phyloP scores from a whole-genome alignment of 2,797 vertebrate species.

The Oreochromis grahami region DNA sequence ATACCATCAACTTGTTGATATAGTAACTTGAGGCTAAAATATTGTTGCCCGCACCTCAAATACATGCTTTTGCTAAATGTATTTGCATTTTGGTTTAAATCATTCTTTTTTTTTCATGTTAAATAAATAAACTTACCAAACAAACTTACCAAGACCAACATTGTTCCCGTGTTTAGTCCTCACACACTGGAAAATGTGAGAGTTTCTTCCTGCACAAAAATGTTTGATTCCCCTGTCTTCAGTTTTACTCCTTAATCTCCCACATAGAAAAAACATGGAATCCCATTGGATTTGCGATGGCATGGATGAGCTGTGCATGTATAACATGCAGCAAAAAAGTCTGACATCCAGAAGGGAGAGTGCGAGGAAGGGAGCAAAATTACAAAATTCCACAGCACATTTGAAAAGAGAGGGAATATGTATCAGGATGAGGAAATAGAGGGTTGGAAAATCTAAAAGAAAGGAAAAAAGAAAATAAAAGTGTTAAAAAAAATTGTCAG shows the following conservation, averaged over 20 bases:
- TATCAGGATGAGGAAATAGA: not conserved
- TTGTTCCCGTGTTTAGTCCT: slow-evolving; percentile 15
- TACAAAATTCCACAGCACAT: slow-evolving; percentile 19
- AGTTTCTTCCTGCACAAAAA: not conserved
- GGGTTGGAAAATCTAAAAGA: not conserved
- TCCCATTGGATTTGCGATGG: slow-evolving; percentile 20
- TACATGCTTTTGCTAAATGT: not conserved
- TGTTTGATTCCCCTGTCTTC: not conserved
- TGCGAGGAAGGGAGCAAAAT: slow-evolving; percentile 15
- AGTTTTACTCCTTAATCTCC: slow-evolving; percentile 10
- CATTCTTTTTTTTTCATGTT: not conserved
- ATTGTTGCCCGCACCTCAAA: not conserved
- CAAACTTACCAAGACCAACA: slow-evolving; percentile 47
- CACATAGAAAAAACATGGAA: slow-evolving; percentile 10
- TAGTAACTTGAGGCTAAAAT: not conserved
- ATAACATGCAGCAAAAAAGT: slow-evolving; percentile 26
- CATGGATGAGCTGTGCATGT: slow-evolving; percentile 48
- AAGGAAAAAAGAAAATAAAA: not conserved
- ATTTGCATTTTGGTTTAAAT: not conserved
- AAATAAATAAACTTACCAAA: not conserved
- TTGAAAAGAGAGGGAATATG: slow-evolving; percentile 1
- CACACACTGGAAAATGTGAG: slow-evolving; percentile 12
- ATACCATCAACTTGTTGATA: not conserved
- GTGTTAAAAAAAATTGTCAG: not conserved
- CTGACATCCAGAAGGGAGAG: slow-evolving; percentile 35